Conservation (phyloP, 2,888 invertebrate species). For the Hirtodrosophila duncani region DNA sequence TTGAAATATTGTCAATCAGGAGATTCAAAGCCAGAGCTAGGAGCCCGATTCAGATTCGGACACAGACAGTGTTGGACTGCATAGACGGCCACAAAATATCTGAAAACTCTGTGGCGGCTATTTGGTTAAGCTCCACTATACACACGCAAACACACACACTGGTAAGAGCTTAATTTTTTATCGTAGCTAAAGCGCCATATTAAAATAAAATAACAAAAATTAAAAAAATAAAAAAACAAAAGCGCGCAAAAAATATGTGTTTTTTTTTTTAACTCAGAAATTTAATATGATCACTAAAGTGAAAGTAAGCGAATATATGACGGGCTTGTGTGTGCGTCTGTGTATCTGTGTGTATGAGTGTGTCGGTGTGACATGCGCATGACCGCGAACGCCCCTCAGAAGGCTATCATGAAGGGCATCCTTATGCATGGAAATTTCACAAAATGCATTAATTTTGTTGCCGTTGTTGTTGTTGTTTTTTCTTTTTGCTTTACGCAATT, state of each 20-base stretch:
- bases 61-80: constrained; percentile 21
- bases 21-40: constrained; percentile 9
- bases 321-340: not conserved
- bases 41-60: constrained; percentile 13
- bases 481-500: constrained; percentile 50
- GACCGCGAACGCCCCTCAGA: constrained; percentile 69
- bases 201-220: constrained; percentile 47
- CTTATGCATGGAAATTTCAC: constrained; percentile 64
- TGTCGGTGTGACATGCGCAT: constrained; percentile 37
- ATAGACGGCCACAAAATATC: not conserved
- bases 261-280: constrained; percentile 68
- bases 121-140: constrained; percentile 6
- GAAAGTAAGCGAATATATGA: constrained; percentile 61
- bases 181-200: constrained; percentile 58
- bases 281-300: constrained; percentile 70
- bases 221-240: constrained; percentile 45
- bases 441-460: constrained; percentile 67
- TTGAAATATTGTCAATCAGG: constrained; percentile 61
- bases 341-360: constrained; percentile 6
- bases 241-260: constrained; percentile 59
- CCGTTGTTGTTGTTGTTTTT: too few species aligned
- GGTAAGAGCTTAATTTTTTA: constrained; percentile 17
- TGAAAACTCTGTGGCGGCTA: constrained; percentile 4
- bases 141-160: not conserved
- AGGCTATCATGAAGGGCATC: constrained; percentile 69